Percentiles rank a stretch among this genome's conserved stretches.
Conservation (phyloP, 2,888 invertebrate species). For the Holacanthella duospinosa region DNA sequence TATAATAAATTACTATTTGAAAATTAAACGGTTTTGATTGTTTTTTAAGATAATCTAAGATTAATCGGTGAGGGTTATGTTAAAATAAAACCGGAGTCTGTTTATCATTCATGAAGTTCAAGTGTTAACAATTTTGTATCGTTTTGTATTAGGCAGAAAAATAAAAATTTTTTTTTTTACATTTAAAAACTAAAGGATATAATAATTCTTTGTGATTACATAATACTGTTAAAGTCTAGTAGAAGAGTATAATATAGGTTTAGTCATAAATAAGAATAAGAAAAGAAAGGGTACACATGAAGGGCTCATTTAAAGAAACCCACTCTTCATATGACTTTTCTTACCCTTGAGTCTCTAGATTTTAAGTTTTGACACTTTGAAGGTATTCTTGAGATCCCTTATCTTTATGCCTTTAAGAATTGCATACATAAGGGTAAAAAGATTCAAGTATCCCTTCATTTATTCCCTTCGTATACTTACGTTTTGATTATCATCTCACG, state of each 20-base stretch:
- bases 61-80: no score
- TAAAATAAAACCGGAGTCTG: no score
- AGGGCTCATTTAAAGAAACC: no score
- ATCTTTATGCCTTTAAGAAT: background rate
- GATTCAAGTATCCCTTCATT: no score
- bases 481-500: conserved; percentile 2
- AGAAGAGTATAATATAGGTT: background rate
- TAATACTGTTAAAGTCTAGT: background rate
- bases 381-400: background rate
- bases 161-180: background rate
- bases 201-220: background rate
- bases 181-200: background rate
- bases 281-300: background rate
- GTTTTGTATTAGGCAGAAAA: no score
- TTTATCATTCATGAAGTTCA: no score
- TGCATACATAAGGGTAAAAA: background rate
- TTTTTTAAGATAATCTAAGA: no score
- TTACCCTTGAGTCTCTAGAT: background rate
- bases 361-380: background rate
- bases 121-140: no score
- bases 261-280: background rate
- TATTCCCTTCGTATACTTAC: no score
- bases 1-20: no score
- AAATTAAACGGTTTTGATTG: no score
- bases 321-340: background rate